Conservation (phyloP, 2,797 vertebrate species). For the Enteromius viviparus region DNA sequence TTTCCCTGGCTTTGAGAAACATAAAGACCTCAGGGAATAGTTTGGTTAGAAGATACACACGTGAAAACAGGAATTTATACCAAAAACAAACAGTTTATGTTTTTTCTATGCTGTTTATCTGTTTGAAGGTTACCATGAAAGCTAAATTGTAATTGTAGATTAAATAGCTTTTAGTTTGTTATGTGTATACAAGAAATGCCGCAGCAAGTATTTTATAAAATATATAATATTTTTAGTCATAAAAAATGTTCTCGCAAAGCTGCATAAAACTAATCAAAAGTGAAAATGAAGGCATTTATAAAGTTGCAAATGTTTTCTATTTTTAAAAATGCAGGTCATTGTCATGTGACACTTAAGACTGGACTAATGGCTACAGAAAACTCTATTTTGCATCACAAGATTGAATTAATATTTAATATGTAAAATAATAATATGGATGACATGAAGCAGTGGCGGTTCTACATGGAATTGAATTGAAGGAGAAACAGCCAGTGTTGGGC, state of each 20-base stretch:
- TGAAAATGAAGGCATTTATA: neutral
- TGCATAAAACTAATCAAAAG: neutral
- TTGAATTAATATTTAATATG: too few relatives aligned
- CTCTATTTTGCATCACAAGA: too few relatives aligned
- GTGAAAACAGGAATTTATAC: constrained; percentile 26
- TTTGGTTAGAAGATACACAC: constrained; percentile 36
- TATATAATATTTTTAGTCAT: neutral
- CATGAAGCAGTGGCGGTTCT: too few relatives aligned
- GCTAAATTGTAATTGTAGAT: neutral
- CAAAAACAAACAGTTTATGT: constrained; percentile 38
- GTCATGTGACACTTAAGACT: too few relatives aligned
- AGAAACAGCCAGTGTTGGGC: too few relatives aligned
- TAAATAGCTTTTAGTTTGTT: neutral
- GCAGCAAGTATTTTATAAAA: neutral
- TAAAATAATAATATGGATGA: too few relatives aligned
- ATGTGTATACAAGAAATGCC: neutral
- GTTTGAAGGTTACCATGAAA: constrained; percentile 9
- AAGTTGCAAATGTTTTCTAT: too few relatives aligned
- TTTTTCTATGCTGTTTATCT: constrained; percentile 32
- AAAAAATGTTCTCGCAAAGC: neutral
- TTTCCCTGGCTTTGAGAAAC: constrained; percentile 35
- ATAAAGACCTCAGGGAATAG: constrained; percentile 29
- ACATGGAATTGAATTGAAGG: too few relatives aligned
- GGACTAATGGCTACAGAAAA: too few relatives aligned
- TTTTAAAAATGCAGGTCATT: too few relatives aligned